Base-by-base conservation (phyloP, 1,140 invertebrate genomes). In the Meteorus sp. region DNA sequence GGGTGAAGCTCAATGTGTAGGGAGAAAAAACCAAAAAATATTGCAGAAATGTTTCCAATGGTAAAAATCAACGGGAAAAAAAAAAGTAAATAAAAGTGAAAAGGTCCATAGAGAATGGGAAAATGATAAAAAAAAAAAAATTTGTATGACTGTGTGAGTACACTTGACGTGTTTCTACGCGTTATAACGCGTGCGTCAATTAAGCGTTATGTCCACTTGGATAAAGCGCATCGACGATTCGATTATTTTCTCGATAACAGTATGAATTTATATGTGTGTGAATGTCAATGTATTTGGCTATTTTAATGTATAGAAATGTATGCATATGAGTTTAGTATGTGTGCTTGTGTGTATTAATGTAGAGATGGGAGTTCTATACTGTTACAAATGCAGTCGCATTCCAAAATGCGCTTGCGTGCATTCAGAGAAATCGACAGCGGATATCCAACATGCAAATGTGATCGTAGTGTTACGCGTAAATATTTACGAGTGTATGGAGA, bases 371-470 rank as follows among this genome's bases (percentile, higher is more conserved):
- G n/a, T n/a, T n/a, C n/a, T n/a, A 53, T n/a, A 51, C 9, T 47
- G 17, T 25, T n/a, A n/a, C n/a, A n/a, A n/a, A n/a, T n/a, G n/a
- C n/a, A n/a, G n/a, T n/a, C n/a, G 29, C 20, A 22, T 17, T n/a
- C n/a, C 19, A 23, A 27, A 41, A 56, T 44, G 37, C 43, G 23
- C 7, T 56, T 41, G 27, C 20, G 41, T 45, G 29, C 27, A 44
- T 43, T 55, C 39, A 33, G 53, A 41, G 53, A 62, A 70, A 70
- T 67, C 63, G 61, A 52, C 55, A 37, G 59, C 9, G 62, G 71
- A 70, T n/a, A n/a, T 65, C 50, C 61, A 54, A 27, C 60, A 69
- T 71, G 70, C 66, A 69, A 70, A 72, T 71, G 63, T 52, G 50
- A 69, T 63, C 52, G 44, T 19, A 56, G 65, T 63, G 57, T 50